phyloP scores from a whole-genome alignment of 2,113 vertebrate species.

The Pteruthius melanotis region DNA sequence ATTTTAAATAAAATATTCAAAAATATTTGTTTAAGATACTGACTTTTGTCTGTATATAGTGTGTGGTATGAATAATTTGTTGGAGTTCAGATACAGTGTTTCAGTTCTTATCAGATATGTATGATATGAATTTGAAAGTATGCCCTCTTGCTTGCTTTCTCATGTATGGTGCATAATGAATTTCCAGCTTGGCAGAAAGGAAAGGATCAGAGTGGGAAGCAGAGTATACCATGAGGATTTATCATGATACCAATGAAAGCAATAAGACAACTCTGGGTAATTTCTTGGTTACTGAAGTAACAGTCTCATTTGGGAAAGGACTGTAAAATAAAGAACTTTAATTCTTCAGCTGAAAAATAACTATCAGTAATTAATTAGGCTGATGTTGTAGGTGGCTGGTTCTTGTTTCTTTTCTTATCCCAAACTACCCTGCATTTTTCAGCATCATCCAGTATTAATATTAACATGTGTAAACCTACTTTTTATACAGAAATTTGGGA shows the following conservation, averaged over 20 bases:
- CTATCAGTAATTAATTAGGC: background rate
- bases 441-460: background rate
- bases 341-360: background rate
- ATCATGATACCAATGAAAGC: background rate
- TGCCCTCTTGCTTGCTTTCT: constrained; percentile 41
- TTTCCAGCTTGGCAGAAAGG: constrained; percentile 31
- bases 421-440: background rate
- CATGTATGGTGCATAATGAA: constrained; percentile 44
- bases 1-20: constrained; percentile 33
- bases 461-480: background rate
- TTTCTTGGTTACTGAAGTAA: constrained; percentile 21
- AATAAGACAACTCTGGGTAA: background rate
- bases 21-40: constrained; percentile 48
- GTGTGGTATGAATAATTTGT: constrained; percentile 47
- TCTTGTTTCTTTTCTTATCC: background rate
- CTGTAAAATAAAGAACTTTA: background rate
- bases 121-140: constrained; percentile 44
- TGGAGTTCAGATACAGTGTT: constrained; percentile 33
- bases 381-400: background rate
- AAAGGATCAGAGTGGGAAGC: constrained; percentile 2
- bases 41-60: background rate
- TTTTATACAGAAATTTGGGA: background rate
- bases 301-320: background rate
- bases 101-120: constrained; percentile 40
- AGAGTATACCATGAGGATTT: constrained; percentile 15